Evolutionary conservation across 2,888 invertebrate species (phyloP).

Genomic region (Endomychus coccineus): DNA sequence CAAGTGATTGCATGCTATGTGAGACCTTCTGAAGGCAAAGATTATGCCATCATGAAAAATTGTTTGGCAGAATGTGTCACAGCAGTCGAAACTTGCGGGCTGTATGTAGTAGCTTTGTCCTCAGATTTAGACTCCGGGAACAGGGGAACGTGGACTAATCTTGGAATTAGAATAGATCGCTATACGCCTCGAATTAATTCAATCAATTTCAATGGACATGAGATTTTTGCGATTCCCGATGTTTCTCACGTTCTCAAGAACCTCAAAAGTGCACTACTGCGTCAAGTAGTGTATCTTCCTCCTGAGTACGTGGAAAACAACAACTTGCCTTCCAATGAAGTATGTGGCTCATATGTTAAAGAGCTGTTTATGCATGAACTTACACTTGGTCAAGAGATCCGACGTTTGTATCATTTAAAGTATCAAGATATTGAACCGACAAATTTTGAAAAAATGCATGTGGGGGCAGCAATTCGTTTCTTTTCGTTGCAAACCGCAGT

Average conservation of each 20-base stretch:
- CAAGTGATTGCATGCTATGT: conserved; percentile 3
- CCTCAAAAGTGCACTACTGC: not conserved
- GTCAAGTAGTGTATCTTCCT: not conserved
- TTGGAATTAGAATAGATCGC: too few species aligned
- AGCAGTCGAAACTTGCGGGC: not conserved
- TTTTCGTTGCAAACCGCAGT: conserved; percentile 2
- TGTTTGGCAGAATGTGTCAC: not conserved
- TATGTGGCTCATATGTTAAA: not conserved
- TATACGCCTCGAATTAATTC: not conserved
- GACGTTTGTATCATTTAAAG: not conserved
- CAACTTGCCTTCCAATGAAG: not conserved
- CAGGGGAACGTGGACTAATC: too few species aligned
- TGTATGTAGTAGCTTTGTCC: not conserved
- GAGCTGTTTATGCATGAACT: not conserved
- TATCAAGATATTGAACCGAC: not conserved
- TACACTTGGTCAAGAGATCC: not conserved
- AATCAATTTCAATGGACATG: not conserved
- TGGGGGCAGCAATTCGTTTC: not conserved
- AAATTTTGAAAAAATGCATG: not conserved
- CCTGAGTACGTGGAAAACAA: not conserved
- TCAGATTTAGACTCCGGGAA: not conserved
- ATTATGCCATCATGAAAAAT: not conserved
- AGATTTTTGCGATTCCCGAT: conserved; percentile 1
- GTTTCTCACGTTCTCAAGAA: conserved; percentile 1
- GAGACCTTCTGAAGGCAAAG: not conserved